Conservation (phyloP, 2,797 vertebrate genomes). For the Scyliorhinus canicula region DNA sequence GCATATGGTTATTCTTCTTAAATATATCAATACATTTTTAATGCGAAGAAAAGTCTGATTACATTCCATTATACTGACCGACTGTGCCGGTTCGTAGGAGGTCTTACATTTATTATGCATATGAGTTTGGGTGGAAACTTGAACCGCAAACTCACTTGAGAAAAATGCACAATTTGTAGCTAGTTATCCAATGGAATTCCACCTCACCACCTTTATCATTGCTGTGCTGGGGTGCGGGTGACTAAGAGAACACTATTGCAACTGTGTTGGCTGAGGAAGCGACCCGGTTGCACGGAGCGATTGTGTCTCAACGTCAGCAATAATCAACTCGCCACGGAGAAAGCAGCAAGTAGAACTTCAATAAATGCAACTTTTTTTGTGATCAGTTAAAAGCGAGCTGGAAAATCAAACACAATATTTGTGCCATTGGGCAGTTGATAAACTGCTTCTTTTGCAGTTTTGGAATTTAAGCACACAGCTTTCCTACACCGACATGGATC, state of each 20-base stretch:
- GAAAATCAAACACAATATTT: neutral
- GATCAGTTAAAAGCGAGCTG: neutral
- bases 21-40: neutral
- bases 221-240: neutral
- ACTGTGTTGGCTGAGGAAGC: neutral
- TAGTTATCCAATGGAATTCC: neutral
- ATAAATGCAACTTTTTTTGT: neutral
- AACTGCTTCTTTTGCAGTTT: neutral
- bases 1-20: neutral
- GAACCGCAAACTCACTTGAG: neutral
- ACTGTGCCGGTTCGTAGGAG: neutral
- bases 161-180: neutral
- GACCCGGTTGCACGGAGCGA: neutral
- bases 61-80: neutral
- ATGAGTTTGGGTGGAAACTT: neutral
- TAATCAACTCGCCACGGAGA: neutral
- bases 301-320: neutral
- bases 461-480: neutral
- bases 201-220: neutral
- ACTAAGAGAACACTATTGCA: neutral
- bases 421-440: neutral
- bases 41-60: neutral
- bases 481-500: neutral
- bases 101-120: neutral
- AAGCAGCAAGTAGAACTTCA: neutral